Percentiles rank a stretch among this genome's conserved stretches.
These are phyloP conservation scores for Bombycilla garrulus DNA, from an alignment of 2,113 vertebrate species.

Conservation along the genomic window DNA sequence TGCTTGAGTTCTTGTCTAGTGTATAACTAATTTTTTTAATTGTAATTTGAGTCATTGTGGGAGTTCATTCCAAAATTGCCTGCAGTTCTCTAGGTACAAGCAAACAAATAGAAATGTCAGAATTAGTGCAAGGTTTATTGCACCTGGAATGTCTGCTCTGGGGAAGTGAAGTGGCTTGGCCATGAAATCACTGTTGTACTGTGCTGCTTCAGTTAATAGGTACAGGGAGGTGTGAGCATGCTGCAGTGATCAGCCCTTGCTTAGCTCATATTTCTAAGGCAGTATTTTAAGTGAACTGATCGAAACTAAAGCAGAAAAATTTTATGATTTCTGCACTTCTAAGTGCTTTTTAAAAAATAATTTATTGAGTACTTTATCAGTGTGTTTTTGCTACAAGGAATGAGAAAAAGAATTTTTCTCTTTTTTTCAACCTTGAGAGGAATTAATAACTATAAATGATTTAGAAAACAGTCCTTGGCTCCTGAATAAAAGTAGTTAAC, in stretches of 20 bases:
- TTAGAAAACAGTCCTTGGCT: neutral
- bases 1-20: neutral
- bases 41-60: neutral
- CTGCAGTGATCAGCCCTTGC: neutral
- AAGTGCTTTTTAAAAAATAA: neutral
- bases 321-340: neutral
- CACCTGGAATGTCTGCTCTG: neutral
- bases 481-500: neutral
- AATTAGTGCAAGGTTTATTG: neutral
- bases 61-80: neutral
- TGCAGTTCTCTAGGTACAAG: neutral
- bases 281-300: neutral
- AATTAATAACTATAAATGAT: neutral
- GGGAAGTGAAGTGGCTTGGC: neutral
- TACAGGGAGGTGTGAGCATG: fast-evolving
- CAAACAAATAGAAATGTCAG: neutral
- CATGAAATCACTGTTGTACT: neutral
- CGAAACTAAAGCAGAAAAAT: neutral
- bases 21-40: neutral
- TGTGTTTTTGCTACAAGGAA: neutral
- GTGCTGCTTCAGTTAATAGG: neutral
- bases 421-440: neutral
- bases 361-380: neutral
- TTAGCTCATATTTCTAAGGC: neutral
- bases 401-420: neutral